A percentile compares a stretch with the other conserved stretches of the same genome.
These are phyloP conservation scores for Plestiodon gilberti DNA, from an alignment of 2,113 vertebrate genomes.

Conservation along the genomic window DNA sequence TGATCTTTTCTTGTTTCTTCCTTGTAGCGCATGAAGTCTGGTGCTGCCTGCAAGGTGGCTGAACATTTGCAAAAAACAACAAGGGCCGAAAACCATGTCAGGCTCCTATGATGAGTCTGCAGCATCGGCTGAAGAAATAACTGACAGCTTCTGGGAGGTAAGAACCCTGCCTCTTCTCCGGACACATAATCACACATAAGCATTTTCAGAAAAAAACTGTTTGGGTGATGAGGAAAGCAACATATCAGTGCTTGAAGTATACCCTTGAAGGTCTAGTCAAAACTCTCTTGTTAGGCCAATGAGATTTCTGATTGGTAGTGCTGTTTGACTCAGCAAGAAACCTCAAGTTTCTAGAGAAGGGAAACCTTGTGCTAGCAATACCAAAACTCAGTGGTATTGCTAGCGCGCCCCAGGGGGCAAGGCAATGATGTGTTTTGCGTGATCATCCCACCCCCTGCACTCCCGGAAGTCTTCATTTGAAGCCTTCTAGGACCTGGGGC, in stretches of 20 bases:
- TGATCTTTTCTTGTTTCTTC: not conserved
- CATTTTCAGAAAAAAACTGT: not conserved
- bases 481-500: too few relatives aligned
- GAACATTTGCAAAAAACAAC: slow-evolving; percentile 23
- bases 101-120: slow-evolving; percentile 93
- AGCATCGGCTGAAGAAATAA: slow-evolving; percentile 86
- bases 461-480: too few relatives aligned
- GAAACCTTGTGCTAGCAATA: not conserved
- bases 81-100: slow-evolving; percentile 85
- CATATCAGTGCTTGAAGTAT: not conserved
- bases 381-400: too few relatives aligned
- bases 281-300: not conserved
- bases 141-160: slow-evolving; percentile 99
- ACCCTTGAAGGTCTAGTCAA: not conserved
- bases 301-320: not conserved
- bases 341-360: accelerated
- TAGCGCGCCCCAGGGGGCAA: too few relatives aligned
- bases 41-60: slow-evolving; percentile 21
- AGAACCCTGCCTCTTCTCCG: not conserved
- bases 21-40: slow-evolving; percentile 70
- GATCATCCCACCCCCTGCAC: too few relatives aligned
- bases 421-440: too few relatives aligned
- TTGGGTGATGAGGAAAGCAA: not conserved
- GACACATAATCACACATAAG: not conserved
- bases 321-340: accelerated